phyloP scores from a whole-genome alignment of 1,140 invertebrate genomes.

The Megalopta genalis region DNA sequence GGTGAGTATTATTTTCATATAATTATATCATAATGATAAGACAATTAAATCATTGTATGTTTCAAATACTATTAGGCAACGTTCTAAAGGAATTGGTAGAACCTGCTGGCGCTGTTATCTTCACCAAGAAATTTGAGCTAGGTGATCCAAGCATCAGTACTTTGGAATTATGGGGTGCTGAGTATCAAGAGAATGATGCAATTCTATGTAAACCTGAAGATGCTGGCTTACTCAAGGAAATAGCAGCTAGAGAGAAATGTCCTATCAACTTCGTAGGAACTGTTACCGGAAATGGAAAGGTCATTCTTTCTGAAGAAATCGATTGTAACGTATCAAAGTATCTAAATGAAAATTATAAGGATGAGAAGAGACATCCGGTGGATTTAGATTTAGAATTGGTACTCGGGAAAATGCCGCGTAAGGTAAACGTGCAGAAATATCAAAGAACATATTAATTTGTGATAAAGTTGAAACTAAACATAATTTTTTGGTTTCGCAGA shows the following conservation, averaged over 20 bases:
- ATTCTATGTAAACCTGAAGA: conserved; percentile 87
- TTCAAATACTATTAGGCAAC: conserved; percentile 84
- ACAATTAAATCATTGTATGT: neutral
- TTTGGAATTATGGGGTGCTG: conserved; percentile 97
- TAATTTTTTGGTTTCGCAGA: conserved; percentile 70
- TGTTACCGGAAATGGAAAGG: conserved; percentile 92
- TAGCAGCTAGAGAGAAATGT: conserved; percentile 93
- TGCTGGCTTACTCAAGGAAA: conserved; percentile 84
- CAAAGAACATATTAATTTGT: neutral
- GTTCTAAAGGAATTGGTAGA: conserved; percentile 98
- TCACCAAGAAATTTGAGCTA: conserved; percentile 91
- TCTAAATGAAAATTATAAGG: conserved; percentile 62
- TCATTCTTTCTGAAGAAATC: conserved; percentile 86
- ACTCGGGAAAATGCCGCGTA: conserved; percentile 92
- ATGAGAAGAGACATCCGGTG: conserved; percentile 83
- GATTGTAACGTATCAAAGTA: conserved; percentile 72
- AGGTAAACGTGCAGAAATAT: conserved; percentile 78
- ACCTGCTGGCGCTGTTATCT: conserved; percentile 95
- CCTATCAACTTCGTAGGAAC: conserved; percentile 95
- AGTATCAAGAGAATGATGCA: conserved; percentile 98
- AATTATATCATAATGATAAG: neutral
- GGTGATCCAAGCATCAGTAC: conserved; percentile 97
- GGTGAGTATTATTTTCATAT: conserved; percentile 79
- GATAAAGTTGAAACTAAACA: neutral
- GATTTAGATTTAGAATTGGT: conserved; percentile 94